Base-by-base conservation (phyloP, 2,888 invertebrate genomes). In the Apamea crenata region DNA sequence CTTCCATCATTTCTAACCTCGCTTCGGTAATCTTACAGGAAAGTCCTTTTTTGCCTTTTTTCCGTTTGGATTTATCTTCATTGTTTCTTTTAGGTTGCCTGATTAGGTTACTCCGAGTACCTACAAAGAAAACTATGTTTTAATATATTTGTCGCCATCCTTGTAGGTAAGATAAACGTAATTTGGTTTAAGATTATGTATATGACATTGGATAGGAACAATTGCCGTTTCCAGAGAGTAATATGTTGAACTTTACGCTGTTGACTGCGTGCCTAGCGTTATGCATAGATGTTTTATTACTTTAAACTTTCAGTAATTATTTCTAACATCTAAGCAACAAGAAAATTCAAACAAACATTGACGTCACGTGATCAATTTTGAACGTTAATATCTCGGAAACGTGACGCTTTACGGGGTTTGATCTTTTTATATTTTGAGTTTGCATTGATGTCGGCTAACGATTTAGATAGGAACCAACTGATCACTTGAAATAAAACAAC, bases 51-150 rank as follows among this genome's bases (percentile, higher is more conserved):
- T 70, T 70, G 25, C 12, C 68, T 14, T 29, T 68, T 53, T 32
- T 75, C 12, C 1, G 7, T 69, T 69, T 72, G 1, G n/a, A 29
- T 59, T 61, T 59, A 0, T 40, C 29, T 40, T 63, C 36, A 2
- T 47, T 61, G 12, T 53, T 44, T 56, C n/a, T 50, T 68, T 74
- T 75, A 21, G n/a, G 29, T 29, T 69, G 10, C 10, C 18, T 21
- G 29, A 63, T 69, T 29, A 25, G 36, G 68, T 65, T 72, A 44
- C 3, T 70, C 50, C 68, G 66, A 8, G 56, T n/a, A 83, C 86
- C 86, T 86, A 85, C 65, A 86, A 86, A 85, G 69, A 83, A 83
- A 74, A 71, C 21, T 18, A 14, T 36, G 2, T 68, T 72, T 70
- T 74, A 32, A n/a, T 69, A 0, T 7, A 25, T 65, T 44, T 25